Evolutionary conservation across 2,113 vertebrate genomes (phyloP).

Genomic region (Falco punctatus): DNA sequence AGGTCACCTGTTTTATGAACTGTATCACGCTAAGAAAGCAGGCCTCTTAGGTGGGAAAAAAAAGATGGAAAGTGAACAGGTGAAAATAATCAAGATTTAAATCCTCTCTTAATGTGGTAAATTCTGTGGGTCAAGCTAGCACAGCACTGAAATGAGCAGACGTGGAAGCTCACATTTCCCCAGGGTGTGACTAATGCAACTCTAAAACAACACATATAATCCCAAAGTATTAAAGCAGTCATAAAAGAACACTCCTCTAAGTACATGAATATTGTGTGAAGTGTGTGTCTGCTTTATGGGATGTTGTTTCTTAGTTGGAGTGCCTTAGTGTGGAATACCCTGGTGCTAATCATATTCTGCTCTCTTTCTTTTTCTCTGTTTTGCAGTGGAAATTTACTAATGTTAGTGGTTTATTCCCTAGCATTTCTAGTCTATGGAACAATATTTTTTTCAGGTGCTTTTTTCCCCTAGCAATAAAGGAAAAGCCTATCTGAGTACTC

Average conservation of each 20-base stretch:
- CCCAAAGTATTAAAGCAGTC: slow-evolving; percentile 34
- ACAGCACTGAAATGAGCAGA: neutral
- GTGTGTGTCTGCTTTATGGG: neutral
- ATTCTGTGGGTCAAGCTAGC: neutral
- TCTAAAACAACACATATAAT: slow-evolving; percentile 49
- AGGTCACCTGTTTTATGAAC: slow-evolving; percentile 46
- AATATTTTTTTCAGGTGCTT: neutral
- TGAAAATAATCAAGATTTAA: slow-evolving; percentile 57
- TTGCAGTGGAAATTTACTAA: neutral
- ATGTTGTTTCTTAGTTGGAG: neutral
- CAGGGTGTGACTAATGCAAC: slow-evolving; percentile 30
- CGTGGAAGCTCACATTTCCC: slow-evolving; percentile 39
- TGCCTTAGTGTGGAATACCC: neutral
- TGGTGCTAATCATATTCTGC: neutral
- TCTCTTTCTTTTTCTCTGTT: neutral
- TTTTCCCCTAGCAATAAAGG: neutral
- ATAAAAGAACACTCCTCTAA: slow-evolving; percentile 36
- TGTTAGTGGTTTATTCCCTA: neutral
- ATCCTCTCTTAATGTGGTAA: slow-evolving; percentile 40
- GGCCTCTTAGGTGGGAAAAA: neutral
- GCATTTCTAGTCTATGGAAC: neutral
- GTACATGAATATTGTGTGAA: neutral
- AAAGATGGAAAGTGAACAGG: neutral
- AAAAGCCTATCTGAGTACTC: neutral
- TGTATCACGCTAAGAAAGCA: neutral